Conservation (phyloP, 2,113 vertebrate genomes). For the Colius striatus region DNA sequence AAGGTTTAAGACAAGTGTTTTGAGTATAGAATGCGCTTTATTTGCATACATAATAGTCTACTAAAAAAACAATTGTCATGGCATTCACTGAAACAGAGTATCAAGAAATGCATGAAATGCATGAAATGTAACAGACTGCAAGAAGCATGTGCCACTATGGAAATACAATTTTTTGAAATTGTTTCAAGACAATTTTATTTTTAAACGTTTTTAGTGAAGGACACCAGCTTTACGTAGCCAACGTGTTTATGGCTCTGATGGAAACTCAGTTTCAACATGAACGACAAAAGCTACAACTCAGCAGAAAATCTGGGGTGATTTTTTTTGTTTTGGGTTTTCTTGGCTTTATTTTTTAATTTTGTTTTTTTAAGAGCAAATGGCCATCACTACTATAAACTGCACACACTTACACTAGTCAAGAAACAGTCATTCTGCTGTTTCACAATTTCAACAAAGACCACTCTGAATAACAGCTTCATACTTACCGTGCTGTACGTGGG, state of each 20-base stretch:
- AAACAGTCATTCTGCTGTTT: background rate
- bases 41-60: background rate
- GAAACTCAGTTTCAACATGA: background rate
- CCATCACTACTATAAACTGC: background rate
- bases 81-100: background rate
- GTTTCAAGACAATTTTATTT: background rate
- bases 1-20: background rate
- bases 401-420: background rate
- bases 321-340: too few species aligned
- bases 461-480: background rate
- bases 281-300: background rate
- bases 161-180: background rate
- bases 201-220: background rate
- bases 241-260: background rate
- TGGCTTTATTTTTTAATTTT: too few species aligned
- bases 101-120: background rate
- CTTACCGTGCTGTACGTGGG: constrained; percentile 92
- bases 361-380: background rate
- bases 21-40: background rate
- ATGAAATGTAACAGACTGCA: background rate
- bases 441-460: background rate
- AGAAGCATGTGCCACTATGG: background rate
- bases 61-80: background rate
- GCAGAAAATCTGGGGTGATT: background rate
- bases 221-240: background rate